Conservation (phyloP, 2,888 invertebrate genomes). For the Diploptera punctata region DNA sequence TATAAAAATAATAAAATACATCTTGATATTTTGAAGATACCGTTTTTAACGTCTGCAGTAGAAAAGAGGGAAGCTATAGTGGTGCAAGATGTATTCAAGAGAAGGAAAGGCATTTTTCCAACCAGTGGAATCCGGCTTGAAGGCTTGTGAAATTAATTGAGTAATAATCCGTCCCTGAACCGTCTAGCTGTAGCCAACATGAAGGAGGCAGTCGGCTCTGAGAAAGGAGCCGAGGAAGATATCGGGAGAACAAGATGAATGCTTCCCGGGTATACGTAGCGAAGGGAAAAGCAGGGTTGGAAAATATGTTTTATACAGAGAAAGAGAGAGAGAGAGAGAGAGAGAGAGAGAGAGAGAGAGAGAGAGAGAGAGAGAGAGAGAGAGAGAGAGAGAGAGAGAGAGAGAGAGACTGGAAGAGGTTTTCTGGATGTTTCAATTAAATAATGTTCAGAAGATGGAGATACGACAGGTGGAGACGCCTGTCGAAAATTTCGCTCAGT, state of each 20-base stretch:
- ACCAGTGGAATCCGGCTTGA: background rate
- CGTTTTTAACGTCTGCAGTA: background rate
- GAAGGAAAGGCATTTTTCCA: background rate
- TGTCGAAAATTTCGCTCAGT: too few relatives aligned
- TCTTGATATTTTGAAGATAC: background rate
- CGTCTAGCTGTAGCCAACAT: background rate
- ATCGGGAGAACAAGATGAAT: background rate
- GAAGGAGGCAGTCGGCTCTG: background rate
- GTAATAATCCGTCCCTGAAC: slow-evolving; percentile 6
- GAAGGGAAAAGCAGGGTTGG: background rate
- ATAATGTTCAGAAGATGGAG: background rate
- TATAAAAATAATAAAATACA: too few relatives aligned
- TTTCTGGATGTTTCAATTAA: background rate
- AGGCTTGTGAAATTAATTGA: slow-evolving; percentile 20
- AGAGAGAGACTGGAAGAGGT: too few relatives aligned
- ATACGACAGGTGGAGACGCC: background rate
- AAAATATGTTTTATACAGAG: slow-evolving; percentile 15
- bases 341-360: background rate
- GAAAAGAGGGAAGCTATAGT: background rate
- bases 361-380: too few relatives aligned
- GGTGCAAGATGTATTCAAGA: background rate
- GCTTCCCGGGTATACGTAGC: background rate
- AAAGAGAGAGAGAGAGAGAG: background rate
- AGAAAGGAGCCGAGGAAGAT: background rate
- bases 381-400: too few relatives aligned